These are phyloP conservation scores for Arenaria interpres DNA, from an alignment of 2,113 vertebrate genomes.

Conservation along the genomic window DNA sequence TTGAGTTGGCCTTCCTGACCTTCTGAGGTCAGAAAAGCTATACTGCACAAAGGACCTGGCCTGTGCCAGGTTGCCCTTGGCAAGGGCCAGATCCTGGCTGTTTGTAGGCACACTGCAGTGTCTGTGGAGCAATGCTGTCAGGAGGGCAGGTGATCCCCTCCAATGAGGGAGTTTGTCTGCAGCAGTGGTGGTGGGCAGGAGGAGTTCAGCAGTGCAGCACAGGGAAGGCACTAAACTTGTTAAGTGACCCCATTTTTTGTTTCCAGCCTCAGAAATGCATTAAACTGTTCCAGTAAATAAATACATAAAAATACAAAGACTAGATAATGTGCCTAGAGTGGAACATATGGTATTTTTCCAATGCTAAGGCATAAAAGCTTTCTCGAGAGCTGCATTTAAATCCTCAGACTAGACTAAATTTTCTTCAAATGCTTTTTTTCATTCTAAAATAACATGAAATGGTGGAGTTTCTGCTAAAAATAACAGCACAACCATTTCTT, in stretches of 20 bases:
- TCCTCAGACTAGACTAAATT: background rate
- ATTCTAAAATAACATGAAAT: background rate
- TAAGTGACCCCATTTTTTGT: background rate
- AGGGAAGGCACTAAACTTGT: background rate
- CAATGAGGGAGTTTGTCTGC: fast-evolving
- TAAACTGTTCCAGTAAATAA: background rate
- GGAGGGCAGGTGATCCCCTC: too few species aligned
- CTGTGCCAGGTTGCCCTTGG: background rate
- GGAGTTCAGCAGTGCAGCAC: fast-evolving
- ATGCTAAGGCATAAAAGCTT: background rate
- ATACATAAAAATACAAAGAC: background rate
- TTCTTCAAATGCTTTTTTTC: slow-evolving; percentile 21
- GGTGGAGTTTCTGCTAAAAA: slow-evolving; percentile 12
- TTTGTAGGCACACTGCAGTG: too few species aligned
- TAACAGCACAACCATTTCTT: background rate
- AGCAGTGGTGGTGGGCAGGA: background rate
- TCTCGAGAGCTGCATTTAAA: slow-evolving; percentile 3
- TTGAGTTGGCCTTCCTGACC: background rate
- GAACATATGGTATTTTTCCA: background rate
- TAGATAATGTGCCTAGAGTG: background rate
- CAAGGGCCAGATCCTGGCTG: background rate
- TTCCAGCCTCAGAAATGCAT: background rate
- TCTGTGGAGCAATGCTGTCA: background rate
- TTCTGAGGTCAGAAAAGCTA: background rate
- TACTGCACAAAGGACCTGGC: background rate